phyloP scores from a whole-genome alignment of 2,797 vertebrate species.

The Pelochelys cantorii region DNA sequence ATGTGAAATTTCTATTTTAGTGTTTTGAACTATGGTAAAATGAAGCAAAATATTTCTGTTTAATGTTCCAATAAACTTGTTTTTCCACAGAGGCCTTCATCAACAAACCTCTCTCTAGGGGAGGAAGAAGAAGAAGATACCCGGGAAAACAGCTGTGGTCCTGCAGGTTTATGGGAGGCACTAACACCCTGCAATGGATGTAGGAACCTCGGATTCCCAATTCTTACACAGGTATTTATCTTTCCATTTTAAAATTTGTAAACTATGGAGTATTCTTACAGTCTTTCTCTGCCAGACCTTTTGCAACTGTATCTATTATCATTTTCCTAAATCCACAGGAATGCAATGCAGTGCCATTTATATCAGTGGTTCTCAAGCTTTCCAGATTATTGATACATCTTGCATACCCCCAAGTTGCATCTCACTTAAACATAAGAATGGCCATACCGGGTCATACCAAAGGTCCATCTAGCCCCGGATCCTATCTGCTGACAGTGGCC shows the following conservation, averaged over 20 bases:
- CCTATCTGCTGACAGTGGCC: no score
- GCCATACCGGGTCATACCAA: no score
- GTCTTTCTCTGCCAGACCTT: neutral
- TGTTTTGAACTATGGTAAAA: neutral
- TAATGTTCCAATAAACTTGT: neutral
- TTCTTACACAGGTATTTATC: slow-evolving; percentile 88
- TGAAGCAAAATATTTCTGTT: neutral
- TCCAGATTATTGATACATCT: no score
- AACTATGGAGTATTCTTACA: neutral
- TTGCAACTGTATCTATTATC: neutral
- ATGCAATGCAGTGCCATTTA: neutral
- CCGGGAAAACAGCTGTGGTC: slow-evolving; percentile 89
- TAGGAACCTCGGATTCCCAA: slow-evolving; percentile 92
- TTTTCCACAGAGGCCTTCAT: slow-evolving; percentile 84
- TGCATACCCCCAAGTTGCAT: no score
- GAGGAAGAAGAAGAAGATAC: slow-evolving; percentile 89
- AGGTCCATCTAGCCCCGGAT: no score
- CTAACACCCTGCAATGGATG: slow-evolving; percentile 96
- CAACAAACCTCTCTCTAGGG: slow-evolving; percentile 81
- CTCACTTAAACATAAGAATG: no score
- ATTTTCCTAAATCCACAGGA: neutral
- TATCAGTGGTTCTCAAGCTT: no score
- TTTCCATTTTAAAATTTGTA: neutral
- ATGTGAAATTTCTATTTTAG: neutral
- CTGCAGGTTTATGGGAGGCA: slow-evolving; percentile 94